Conservation (phyloP, 2,113 vertebrate genomes). For the Strix uralensis region DNA sequence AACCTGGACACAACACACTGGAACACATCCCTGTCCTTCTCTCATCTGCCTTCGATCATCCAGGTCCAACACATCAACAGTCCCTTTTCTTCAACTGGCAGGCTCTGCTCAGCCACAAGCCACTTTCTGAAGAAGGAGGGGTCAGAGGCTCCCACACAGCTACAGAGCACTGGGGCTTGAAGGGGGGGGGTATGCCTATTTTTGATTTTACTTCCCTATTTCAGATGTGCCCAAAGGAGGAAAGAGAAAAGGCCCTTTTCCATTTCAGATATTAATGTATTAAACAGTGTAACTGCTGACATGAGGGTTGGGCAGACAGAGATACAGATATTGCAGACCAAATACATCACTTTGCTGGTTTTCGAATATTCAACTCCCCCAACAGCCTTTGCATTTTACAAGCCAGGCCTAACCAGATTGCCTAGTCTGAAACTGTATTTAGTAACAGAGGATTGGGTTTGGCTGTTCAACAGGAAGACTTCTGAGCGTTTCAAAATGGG, state of each 20-base stretch:
- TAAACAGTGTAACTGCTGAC: neutral
- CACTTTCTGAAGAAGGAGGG: neutral
- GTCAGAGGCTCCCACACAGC: neutral
- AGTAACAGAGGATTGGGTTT: neutral
- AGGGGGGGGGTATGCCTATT: neutral
- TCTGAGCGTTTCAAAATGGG: neutral
- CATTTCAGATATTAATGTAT: neutral
- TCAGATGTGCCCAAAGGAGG: neutral
- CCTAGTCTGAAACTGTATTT: neutral
- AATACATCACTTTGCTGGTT: neutral
- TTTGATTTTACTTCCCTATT: neutral
- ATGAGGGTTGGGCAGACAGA: neutral
- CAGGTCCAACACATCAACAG: neutral
- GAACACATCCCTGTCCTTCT: neutral
- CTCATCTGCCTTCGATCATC: neutral
- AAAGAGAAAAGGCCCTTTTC: neutral
- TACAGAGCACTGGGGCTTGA: neutral
- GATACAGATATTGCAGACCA: neutral
- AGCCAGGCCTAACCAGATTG: neutral
- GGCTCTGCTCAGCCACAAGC: neutral
- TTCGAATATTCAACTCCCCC: neutral
- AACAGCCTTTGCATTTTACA: neutral
- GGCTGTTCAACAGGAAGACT: neutral
- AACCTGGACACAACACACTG: rapidly evolving
- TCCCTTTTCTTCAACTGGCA: neutral